These are phyloP conservation scores for Yoshiicerus persimilis DNA, from an alignment of 1,140 invertebrate genomes.

Conservation along the genomic window DNA sequence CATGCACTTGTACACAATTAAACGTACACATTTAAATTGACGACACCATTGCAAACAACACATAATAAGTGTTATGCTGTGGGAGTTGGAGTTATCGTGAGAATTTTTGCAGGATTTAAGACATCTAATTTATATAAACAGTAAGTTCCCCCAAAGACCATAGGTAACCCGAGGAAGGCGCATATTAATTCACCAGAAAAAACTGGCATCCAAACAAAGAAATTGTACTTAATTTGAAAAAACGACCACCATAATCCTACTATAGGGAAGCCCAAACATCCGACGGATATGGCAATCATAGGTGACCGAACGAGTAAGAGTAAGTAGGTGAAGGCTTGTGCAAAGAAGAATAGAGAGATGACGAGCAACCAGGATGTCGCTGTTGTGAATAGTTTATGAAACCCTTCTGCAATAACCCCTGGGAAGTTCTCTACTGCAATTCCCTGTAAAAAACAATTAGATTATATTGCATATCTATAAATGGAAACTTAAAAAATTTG, in stretches of 20 bases:
- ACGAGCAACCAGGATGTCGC: not conserved
- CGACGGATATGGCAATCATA: conserved; percentile 61
- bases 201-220: conserved; percentile 58
- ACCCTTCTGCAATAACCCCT: not conserved
- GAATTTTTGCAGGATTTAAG: conserved; percentile 14
- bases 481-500: no score
- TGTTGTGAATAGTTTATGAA: not conserved
- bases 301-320: conserved; percentile 62
- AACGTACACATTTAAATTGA: no score
- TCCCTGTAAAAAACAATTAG: conserved; percentile 4
- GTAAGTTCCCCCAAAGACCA: conserved; percentile 60
- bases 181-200: conserved; percentile 63
- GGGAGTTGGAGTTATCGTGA: not conserved
- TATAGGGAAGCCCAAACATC: conserved; percentile 59
- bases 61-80: not conserved
- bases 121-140: conserved; percentile 42
- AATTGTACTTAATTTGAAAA: conserved; percentile 55
- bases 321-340: conserved; percentile 53
- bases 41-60: not conserved
- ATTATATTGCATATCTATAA: not conserved
- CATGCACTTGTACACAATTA: no score
- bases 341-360: conserved; percentile 16
- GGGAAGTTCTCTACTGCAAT: conserved; percentile 4
- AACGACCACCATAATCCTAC: conserved; percentile 65
- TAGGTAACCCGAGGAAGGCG: conserved; percentile 61